Evolutionary conservation across 2,797 vertebrate genomes (phyloP), one percentile per base, ranked within the genome.

Genomic region (Poecilia picta): DNA sequence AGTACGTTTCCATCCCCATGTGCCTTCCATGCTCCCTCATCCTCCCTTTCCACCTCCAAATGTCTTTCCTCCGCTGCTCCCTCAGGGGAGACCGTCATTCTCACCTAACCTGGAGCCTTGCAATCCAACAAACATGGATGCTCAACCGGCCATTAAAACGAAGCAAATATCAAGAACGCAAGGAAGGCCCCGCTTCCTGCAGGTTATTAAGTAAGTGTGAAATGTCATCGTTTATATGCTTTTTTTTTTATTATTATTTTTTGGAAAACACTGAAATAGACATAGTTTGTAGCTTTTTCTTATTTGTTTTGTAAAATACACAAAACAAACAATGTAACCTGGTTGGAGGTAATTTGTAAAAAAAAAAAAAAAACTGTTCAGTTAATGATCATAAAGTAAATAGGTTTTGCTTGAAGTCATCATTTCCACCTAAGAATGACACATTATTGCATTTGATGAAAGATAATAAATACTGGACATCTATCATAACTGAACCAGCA

Each of bases 161-260:
- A 28, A 62, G 5, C 77, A 83, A 3, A 90, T 85, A 39, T 49
- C 78, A 0, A 93, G 92, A 74, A 31, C 75, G 0, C 11, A 16
- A 51, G 49, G 84, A 0, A 87, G 93, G 77, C 89, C 79, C 1
- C 90, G 94, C 68, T 94, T 83, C 85, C 66, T 95, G 86, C 93
- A 92, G 77, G 90, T 92, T 25, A 92, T 95, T 57, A 72, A 94
- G 68, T 55, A 49, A 51, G 45, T 16, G 25, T 33, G 7, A 16
- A 2, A 23, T 25, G 72, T 46, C 15, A 13, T 64, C 18, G 33
- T 8, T 5, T 4, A 31, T 59, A 16, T 59, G 18, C 15, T 10
- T 18, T 20, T 36, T 55, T 28, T 28, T 31, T 28, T n/a, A 36
- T 36, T 39, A 39, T 6, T 13, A 46, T 51, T 57, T 20, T 64